Conservation (phyloP, 2,113 vertebrate species). For the Galemys pyrenaicus region DNA sequence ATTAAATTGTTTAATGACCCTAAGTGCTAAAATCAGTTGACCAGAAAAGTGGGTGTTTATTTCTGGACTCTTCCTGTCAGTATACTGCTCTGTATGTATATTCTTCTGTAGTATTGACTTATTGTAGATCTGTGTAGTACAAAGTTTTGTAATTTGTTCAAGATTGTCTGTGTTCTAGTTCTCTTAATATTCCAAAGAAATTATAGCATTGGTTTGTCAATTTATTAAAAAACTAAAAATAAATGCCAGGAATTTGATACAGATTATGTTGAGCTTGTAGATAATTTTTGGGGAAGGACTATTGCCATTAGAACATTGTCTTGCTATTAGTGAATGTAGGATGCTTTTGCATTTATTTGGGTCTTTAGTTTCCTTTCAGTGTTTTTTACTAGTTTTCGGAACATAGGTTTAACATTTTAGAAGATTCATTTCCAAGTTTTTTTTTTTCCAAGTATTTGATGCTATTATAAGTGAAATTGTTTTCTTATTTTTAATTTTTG, state of each 20-base stretch:
- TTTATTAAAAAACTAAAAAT: background rate
- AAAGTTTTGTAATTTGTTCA: slow-evolving; percentile 1
- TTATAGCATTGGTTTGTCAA: background rate
- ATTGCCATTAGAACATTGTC: background rate
- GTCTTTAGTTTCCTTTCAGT: background rate
- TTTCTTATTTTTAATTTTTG: background rate
- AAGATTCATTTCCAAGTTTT: background rate
- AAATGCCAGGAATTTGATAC: background rate
- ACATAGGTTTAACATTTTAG: background rate
- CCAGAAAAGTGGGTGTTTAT: background rate
- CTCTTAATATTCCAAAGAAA: background rate
- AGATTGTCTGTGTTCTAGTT: background rate
- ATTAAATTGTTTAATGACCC: background rate
- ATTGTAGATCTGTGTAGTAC: background rate
- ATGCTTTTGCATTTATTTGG: background rate
- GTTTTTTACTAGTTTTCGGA: background rate
- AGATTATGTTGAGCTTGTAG: background rate
- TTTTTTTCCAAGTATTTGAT: too few relatives aligned
- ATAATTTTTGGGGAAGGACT: background rate
- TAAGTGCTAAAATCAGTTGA: background rate
- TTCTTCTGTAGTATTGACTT: background rate
- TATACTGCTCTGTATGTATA: background rate
- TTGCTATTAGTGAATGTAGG: background rate
- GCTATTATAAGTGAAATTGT: background rate
- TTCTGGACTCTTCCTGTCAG: background rate